Conservation (phyloP, 2,797 vertebrate genomes). For the Stomatorhinus walkeri region DNA sequence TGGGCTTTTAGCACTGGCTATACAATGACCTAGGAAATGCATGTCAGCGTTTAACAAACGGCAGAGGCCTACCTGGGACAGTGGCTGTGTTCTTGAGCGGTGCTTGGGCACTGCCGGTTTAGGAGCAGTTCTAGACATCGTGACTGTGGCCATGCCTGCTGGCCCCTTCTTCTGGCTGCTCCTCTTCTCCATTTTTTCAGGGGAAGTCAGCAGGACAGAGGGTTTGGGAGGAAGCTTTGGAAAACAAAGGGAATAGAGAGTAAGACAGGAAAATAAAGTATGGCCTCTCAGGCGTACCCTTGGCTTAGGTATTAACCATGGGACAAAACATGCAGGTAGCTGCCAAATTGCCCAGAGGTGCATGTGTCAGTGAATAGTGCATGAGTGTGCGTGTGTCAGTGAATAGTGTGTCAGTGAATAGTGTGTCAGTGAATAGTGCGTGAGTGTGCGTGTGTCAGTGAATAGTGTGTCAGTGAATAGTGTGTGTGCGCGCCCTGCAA, state of each 20-base stretch:
- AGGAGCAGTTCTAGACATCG: slow-evolving; percentile 30
- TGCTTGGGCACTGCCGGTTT: slow-evolving; percentile 41
- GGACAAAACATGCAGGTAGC: not conserved
- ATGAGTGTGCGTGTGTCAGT: too few species aligned
- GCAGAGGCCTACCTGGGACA: slow-evolving; percentile 48
- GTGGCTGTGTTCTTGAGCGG: slow-evolving; percentile 41
- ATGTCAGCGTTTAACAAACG: not conserved
- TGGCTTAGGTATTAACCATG: not conserved
- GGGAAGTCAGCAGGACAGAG: slow-evolving; percentile 55
- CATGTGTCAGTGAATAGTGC: too few species aligned
- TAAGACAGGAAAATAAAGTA: not conserved
- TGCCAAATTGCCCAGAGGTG: not conserved
- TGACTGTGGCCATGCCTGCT: slow-evolving; percentile 26
- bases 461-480: not conserved
- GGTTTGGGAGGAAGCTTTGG: slow-evolving; percentile 74
- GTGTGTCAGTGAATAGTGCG: too few species aligned
- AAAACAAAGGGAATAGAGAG: not conserved
- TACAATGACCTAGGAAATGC: not conserved
- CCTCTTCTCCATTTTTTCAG: slow-evolving; percentile 49
- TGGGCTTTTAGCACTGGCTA: not conserved
- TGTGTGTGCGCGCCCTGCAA: not conserved
- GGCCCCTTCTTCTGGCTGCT: slow-evolving; percentile 36
- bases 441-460: too few species aligned
- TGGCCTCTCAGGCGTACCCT: not conserved
- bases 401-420: too few species aligned